phyloP scores from a whole-genome alignment of 2,797 vertebrate species.

The Stomatorhinus walkeri region DNA sequence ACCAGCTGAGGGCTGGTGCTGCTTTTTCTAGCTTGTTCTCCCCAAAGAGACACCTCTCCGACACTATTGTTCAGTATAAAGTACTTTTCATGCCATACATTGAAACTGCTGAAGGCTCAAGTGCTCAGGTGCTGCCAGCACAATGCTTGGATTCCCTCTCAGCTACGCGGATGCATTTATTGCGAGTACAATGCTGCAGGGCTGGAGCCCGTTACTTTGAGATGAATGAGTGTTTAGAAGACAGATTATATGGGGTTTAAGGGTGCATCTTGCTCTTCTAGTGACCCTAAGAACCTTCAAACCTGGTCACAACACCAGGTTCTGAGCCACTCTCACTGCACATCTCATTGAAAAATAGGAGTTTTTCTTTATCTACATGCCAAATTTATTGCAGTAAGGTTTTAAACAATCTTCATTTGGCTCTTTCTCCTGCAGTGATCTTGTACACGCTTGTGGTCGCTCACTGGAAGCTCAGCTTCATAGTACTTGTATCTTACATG shows the following conservation, averaged over 20 bases:
- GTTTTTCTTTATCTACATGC: not conserved
- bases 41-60: not conserved
- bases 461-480: not conserved
- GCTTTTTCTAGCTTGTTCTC: not conserved
- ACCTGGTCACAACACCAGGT: not conserved
- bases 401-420: not conserved
- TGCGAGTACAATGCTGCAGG: not conserved
- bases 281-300: not conserved
- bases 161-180: not conserved
- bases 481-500: not conserved
- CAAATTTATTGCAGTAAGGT: not conserved
- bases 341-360: not conserved
- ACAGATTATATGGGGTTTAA: not conserved
- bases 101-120: not conserved
- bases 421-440: not conserved
- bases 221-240: not conserved
- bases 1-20: not conserved
- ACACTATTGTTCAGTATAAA: not conserved
- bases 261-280: not conserved
- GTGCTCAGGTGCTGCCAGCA: not conserved
- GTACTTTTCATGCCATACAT: not conserved
- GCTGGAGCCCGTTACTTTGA: not conserved
- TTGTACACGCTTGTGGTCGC: not conserved
- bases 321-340: not conserved
- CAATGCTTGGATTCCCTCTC: not conserved